Base-by-base conservation (phyloP, 2,113 vertebrate species). In the Cichladusa arquata region DNA sequence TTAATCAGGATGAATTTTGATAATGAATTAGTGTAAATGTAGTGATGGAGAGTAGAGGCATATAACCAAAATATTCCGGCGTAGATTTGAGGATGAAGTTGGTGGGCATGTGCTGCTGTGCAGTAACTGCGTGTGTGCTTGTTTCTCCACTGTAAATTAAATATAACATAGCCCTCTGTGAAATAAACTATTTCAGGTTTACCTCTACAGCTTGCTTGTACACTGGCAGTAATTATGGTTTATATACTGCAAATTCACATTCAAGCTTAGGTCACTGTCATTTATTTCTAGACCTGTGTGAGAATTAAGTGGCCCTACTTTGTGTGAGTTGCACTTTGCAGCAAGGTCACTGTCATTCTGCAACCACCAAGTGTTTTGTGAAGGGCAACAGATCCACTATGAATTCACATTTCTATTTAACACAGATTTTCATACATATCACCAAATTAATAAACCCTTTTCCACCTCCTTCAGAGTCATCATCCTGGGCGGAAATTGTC, bases 371-470 rank as follows among this genome's bases (percentile, higher is more conserved):
- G 91, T 91, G 70, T 81, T 92, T 85, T 29, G 69, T 65, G 91
- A 85, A 91, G 92, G 73, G 61, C 61, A 81, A 61, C 92, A 92
- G 77, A 84, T 71, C 81, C 61, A 28, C 77, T 79, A 10, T 25
- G 62, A 93, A 81, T 69, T 93, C 69, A 14, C 38, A 74, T 96
- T 90, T 86, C 28, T 76, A 48, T 54, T 84, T 89, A 74, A 87
- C 31, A 93, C 80, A 34, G 34, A 84, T 91, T 84, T 96, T 78
- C 60, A 70, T 83, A 67, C 64, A 56, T 67, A 60, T 81, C 83
- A 76, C 81, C 73, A 97, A 93, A 64, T 91, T 84, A 95, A 92
- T 77, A 96, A 92, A 91, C 81, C 45, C 53, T 93, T 96, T 95
- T 74, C 69, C 81, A 87, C 72, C 78, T 87, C 77, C 69, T 95